Evolutionary conservation across 2,113 vertebrate species (phyloP), one percentile per base, ranked within the genome.

Genomic region (Ascaphus truei): DNA sequence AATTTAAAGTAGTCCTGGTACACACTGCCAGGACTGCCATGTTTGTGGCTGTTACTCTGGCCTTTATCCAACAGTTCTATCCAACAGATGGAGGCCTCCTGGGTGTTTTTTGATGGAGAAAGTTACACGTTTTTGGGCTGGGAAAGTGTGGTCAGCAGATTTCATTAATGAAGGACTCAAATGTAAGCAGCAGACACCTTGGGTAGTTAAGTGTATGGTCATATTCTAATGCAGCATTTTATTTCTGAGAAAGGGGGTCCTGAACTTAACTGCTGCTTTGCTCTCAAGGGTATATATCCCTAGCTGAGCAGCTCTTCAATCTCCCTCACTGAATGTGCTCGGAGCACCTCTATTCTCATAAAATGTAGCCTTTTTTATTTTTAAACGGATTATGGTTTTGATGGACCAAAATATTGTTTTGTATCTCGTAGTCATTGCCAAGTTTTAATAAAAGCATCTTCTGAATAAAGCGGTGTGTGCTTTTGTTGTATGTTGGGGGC

Each of bases 361-460:
- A 61, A 61, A 61, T 71, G 67, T 71, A 71, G 67, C 67, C 57
- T 71, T 71, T 63, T 71, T 69, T 71, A 71, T 71, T 71, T 71
- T 71, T 71, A 39, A 59, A 60, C 20, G 12, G 78, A 75, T 75
- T 82, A 74, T 51, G 74, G 83, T 83, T 84, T 83, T 85, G 84
- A 86, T 82, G 88, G 90, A 90, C 88, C 90, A 91, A 90, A 85
- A 34, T 78, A 80, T 92, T 91, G 86, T 91, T 90, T 82, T 88
- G 86, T 89, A 76, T 76, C 84, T 88, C 86, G 86, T 81, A 72
- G 72, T 78, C 48, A 83, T 90, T 81, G 81, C 84, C 84, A 82
- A 77, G 77, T 91, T 91, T 88, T 91, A 92, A 91, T 92, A 92
- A 92, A 92, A 90, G 78, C 83, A 77, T 87, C 84, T 84, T 90